phyloP scores from a whole-genome alignment of 1,140 invertebrate genomes.

The Homarus americanus region DNA sequence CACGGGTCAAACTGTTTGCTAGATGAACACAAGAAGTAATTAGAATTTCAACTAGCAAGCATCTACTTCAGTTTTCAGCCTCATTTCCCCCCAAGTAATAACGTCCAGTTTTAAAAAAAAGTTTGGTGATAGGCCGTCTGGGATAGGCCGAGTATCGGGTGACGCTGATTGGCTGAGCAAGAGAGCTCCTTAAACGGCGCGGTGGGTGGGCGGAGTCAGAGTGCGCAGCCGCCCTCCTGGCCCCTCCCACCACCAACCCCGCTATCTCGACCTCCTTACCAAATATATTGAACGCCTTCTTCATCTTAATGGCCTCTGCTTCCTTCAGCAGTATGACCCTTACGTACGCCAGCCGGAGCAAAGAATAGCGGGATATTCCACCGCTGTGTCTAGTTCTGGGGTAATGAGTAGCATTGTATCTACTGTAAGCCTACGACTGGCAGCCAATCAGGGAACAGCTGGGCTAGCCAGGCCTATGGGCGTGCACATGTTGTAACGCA shows the following conservation, averaged over 20 bases:
- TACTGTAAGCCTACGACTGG: slow-evolving; percentile 60
- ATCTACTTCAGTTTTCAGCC: slow-evolving; percentile 58
- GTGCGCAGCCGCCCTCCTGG: slow-evolving; percentile 37
- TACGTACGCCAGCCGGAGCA: slow-evolving; percentile 62
- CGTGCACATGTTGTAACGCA: slow-evolving; percentile 60
- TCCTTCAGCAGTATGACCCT: slow-evolving; percentile 70
- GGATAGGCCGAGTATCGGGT: slow-evolving; percentile 66
- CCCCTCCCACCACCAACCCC: slow-evolving; percentile 63
- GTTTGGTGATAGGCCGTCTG: slow-evolving; percentile 54
- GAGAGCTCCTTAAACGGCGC: slow-evolving; percentile 48
- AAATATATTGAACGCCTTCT: slow-evolving; percentile 74
- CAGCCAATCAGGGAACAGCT: slow-evolving; percentile 68
- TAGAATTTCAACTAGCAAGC: slow-evolving; percentile 52
- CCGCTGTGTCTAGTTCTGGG: background rate
- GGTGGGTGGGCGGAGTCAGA: slow-evolving; percentile 54
- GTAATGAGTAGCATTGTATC: slow-evolving; percentile 42
- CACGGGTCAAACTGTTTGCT: slow-evolving; percentile 11
- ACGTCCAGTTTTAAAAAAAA: slow-evolving; percentile 65
- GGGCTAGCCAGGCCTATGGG: slow-evolving; percentile 65
- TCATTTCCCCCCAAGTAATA: slow-evolving; percentile 70
- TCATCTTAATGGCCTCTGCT: slow-evolving; percentile 73
- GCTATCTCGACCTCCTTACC: slow-evolving; percentile 66
- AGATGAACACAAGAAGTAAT: slow-evolving; percentile 50
- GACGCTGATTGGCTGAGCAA: slow-evolving; percentile 64
- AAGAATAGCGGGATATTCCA: slow-evolving; percentile 33